Evolutionary conservation across 2,797 vertebrate genomes (phyloP).

Genomic region (Falco cherrug): DNA sequence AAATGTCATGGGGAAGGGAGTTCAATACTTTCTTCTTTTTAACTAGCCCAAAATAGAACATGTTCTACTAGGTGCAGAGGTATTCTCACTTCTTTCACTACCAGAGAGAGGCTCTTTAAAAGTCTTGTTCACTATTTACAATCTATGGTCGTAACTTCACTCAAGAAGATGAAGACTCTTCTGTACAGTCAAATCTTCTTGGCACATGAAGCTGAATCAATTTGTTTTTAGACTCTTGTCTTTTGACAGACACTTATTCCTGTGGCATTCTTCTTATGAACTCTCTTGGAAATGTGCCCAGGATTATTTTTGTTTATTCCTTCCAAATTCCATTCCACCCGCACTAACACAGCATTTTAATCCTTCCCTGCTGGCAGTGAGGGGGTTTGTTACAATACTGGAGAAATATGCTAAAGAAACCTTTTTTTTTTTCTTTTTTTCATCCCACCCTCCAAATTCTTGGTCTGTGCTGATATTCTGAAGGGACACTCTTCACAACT

Average conservation of each 20-base stretch:
- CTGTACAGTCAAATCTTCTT: constrained; percentile 1
- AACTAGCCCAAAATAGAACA: background rate
- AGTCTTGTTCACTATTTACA: background rate
- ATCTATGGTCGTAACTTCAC: background rate
- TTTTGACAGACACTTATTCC: constrained; percentile 50
- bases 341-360: constrained; percentile 43
- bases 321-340: constrained; percentile 47
- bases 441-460: background rate
- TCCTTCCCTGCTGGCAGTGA: background rate
- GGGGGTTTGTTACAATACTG: background rate
- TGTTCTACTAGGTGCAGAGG: background rate
- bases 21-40: background rate
- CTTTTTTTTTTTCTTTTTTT: background rate
- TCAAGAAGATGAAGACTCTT: constrained; percentile 5
- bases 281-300: constrained; percentile 45
- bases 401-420: background rate
- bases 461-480: background rate
- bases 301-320: constrained; percentile 67
- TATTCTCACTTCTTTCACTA: constrained; percentile 12
- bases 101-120: background rate
- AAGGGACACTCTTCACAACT: background rate
- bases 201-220: constrained; percentile 5
- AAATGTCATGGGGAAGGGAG: background rate
- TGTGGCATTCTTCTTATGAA: constrained; percentile 48
- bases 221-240: constrained; percentile 29